These are phyloP conservation scores for Chanos chanos DNA, from an alignment of 2,797 vertebrate genomes.

Conservation along the genomic window DNA sequence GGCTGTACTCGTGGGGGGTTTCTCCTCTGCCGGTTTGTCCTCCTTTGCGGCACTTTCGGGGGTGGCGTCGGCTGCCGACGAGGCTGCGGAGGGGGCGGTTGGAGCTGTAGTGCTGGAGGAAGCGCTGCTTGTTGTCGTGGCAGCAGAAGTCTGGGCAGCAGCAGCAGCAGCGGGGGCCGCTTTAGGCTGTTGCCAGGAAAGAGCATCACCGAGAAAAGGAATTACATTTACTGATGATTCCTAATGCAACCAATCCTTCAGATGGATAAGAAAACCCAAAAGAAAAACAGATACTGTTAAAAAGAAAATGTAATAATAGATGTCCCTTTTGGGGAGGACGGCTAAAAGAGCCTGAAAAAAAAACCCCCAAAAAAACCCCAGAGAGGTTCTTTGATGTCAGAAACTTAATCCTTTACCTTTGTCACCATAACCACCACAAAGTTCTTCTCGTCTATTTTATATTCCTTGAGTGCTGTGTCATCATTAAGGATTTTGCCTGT, in stretches of 20 bases:
- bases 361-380: too few species aligned
- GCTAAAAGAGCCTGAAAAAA: background rate
- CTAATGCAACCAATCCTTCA: too few species aligned
- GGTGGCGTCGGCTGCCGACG: constrained; percentile 61
- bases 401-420: constrained; percentile 76
- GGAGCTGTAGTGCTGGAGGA: constrained; percentile 52
- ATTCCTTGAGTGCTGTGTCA: constrained; percentile 90
- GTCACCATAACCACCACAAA: constrained; percentile 98
- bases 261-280: too few species aligned
- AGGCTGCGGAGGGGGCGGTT: constrained; percentile 50
- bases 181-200: constrained; percentile 75
- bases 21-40: constrained; percentile 70
- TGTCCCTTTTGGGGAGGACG: too few species aligned
- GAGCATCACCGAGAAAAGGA: background rate
- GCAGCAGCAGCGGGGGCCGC: constrained; percentile 62
- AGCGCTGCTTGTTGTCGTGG: constrained; percentile 57
- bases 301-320: too few species aligned
- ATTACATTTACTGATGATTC: background rate
- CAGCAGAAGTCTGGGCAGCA: constrained; percentile 56
- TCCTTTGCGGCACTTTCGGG: constrained; percentile 64
- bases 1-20: constrained; percentile 58
- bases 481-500: constrained; percentile 94
- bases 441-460: constrained; percentile 96
- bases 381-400: too few species aligned
- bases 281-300: too few species aligned